Base-by-base conservation (phyloP, 2,113 vertebrate species). In the Eurypyga helias region DNA sequence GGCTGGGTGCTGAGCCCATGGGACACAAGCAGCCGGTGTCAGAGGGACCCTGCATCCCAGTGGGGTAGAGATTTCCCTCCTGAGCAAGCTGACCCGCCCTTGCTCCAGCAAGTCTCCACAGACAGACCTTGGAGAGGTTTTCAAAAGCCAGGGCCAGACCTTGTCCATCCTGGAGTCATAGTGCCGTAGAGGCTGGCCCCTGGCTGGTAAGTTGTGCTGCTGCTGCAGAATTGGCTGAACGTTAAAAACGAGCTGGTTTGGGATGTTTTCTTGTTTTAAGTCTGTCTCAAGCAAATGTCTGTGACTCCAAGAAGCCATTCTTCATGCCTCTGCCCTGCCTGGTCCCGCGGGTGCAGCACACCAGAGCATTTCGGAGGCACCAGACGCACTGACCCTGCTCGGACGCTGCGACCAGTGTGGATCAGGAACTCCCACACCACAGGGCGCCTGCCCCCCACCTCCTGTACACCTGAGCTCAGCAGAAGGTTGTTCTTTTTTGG, bases 391-490 rank as follows among this genome's bases (percentile, higher is more conserved):
- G 2, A 10, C 17, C 46, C 34, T 18, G 36, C 75, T 85, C 1
- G 3, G 76, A 82, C 3, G 0, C 58, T 10, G 18, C 61, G 64
- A 38, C 67, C 1, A 0, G 51, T 34, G n/a, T 0, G 4, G 31
- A 26, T 29, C 3, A 7, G 36, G 41, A 82, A 29, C 38, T 33
- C n/a, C 54, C 2, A 1, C 0, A 0, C 34, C 36, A 10, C 1
- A 4, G 34, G 2, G 26, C 15, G 77, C 25, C 49, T 67, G 73
- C 38, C 83, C 26, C 45, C 11, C 29, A 21, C 5, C 12, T 38
- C 18, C 28, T 33, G 26, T 31, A 29, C 31, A 20, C 34, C 48
- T 26, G 21, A 79, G 55, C 45, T 69, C 55, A 23, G 45, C 0
- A 0, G 38, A 41, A 88, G 15, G 2, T 38, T 65, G 46, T 13